These are phyloP conservation scores for Tanaodytes sp. DNA, from an alignment of 2,888 invertebrate genomes.

Conservation along the genomic window DNA sequence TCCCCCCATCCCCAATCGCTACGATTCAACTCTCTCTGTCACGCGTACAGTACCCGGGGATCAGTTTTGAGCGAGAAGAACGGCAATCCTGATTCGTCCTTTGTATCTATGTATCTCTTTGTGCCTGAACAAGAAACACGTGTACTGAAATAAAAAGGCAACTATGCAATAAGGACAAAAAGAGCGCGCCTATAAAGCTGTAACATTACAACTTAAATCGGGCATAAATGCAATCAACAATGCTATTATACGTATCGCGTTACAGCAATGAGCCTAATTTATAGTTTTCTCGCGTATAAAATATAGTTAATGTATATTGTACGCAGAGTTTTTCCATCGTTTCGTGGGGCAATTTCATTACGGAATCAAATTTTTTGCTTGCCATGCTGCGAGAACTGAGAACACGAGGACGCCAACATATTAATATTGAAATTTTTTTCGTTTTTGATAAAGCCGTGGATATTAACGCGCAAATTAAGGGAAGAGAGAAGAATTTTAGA, in stretches of 20 bases:
- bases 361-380: too few relatives aligned
- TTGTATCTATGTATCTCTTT: slow-evolving; percentile 49
- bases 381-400: too few relatives aligned
- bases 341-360: too few relatives aligned
- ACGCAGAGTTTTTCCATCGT: background rate
- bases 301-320: slow-evolving; percentile 35
- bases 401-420: too few relatives aligned
- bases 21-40: background rate
- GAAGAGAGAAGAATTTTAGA: too few relatives aligned
- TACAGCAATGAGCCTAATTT: slow-evolving; percentile 48
- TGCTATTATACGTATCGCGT: slow-evolving; percentile 47
- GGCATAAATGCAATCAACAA: slow-evolving; percentile 53
- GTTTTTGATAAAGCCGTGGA: too few relatives aligned
- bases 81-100: slow-evolving; percentile 26
- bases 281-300: slow-evolving; percentile 43
- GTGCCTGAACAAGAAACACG: slow-evolving; percentile 46
- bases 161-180: slow-evolving; percentile 43
- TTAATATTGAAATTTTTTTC: too few relatives aligned
- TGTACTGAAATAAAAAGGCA: slow-evolving; percentile 48
- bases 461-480: too few relatives aligned
- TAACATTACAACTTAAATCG: slow-evolving; percentile 51
- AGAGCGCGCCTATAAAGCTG: slow-evolving; percentile 49
- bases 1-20: slow-evolving; percentile 15
- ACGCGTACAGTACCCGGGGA: background rate
- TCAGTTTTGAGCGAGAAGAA: slow-evolving; percentile 5